Base-by-base conservation (phyloP, 2,888 invertebrate species). In the Tortricodes alternella region DNA sequence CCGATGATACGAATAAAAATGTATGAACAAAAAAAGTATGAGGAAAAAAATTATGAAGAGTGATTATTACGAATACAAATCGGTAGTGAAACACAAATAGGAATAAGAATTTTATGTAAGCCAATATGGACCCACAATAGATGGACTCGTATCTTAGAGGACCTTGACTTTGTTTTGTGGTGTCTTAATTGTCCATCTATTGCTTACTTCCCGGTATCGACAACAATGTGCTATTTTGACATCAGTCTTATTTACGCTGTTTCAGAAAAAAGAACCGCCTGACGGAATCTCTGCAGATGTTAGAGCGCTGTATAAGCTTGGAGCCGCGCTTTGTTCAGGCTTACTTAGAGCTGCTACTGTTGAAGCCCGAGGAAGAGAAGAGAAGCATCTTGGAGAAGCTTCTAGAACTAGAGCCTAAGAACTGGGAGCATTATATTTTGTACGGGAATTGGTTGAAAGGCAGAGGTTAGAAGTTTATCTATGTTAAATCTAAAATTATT, bases 371-470 rank as follows among this genome's bases (percentile, higher is more conserved):
- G 46, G 78, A 85, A 2, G 91, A 91, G 39, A 92, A 93, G 43
- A 92, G 92, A 8, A 78, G 82, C 39, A 83, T 94, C 11, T 77
- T 95, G 44, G 91, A 92, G 62, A 92, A 92, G 73, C 92, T 95
- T 16, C 87, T 94, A n/a, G 88, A 92, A 27, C 79, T 95, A 48
- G 94, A 95, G 66, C 94, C 94, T 0, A 83, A 79, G 48, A 94
- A 94, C 74, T 94, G 95, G 68, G 94, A 95, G 68, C 93, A 95
- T 69, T 92, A 93, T 27, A 91, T 94, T 35, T 92, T 95, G 61
- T 95, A 95, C 71, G 95, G 94, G 24, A 92, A 94, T 62, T 96
- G 95, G 94, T 90, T 94, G 19, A 91, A 92, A 58, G 92, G 92
- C 55, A 93, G 92, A 86, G 93, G 94, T 94, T 71, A 83, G 72